Conservation (phyloP, 2,888 invertebrate genomes). For the Eristalinus aeneus region DNA sequence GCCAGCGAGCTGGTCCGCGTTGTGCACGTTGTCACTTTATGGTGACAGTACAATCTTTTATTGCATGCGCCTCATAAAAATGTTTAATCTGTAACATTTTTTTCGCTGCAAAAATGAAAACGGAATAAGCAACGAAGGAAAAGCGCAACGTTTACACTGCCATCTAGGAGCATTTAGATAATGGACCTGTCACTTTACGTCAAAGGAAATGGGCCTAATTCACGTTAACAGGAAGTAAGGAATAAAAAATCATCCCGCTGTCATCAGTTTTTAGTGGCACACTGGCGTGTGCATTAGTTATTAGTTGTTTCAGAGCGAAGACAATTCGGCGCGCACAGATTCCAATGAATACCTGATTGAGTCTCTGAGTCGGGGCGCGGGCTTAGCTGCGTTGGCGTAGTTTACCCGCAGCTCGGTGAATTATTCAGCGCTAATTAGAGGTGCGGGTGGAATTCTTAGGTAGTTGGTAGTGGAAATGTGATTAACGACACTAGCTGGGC, state of each 20-base stretch:
- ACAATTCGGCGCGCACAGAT: neutral
- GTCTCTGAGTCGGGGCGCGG: neutral
- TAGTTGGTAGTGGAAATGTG: neutral
- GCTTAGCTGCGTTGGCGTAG: slow-evolving; percentile 5
- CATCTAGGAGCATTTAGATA: slow-evolving; percentile 42
- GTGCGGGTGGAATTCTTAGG: neutral
- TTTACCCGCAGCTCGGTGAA: slow-evolving; percentile 5
- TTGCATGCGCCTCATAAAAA: slow-evolving; percentile 36
- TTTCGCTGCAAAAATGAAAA: neutral
- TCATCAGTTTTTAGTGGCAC: slow-evolving; percentile 17
- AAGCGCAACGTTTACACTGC: slow-evolving; percentile 10
- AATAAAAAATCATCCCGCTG: neutral
- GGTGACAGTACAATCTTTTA: slow-evolving; percentile 35
- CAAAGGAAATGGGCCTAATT: slow-evolving; percentile 9
- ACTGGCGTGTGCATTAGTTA: neutral
- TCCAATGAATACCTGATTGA: slow-evolving; percentile 45
- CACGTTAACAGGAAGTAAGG: neutral
- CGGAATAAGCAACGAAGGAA: neutral
- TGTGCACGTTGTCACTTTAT: slow-evolving; percentile 30
- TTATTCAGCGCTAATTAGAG: slow-evolving; percentile 32
- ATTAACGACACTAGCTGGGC: neutral
- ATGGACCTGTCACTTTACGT: slow-evolving; percentile 40
- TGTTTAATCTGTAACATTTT: slow-evolving; percentile 20
- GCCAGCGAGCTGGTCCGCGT: neutral
- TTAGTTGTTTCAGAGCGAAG: slow-evolving; percentile 33